Conservation (phyloP, 2,888 invertebrate species). For the Tipula vernalis region DNA sequence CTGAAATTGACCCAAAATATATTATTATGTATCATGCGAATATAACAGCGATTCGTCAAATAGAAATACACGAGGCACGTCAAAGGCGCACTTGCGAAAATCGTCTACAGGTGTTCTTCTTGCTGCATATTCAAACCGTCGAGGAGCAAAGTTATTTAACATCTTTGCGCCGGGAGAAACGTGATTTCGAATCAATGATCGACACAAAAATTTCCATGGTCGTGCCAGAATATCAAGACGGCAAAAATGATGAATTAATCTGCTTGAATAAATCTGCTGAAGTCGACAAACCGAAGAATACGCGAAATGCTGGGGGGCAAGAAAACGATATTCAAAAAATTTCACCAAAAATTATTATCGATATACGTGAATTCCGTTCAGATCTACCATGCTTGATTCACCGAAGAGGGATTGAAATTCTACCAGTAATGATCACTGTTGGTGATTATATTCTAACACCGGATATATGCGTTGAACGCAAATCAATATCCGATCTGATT, state of each 20-base stretch:
- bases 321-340: constrained; percentile 14
- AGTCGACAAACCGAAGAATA: constrained; percentile 29
- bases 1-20: constrained; percentile 59
- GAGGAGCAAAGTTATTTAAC: constrained; percentile 96
- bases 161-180: constrained; percentile 78
- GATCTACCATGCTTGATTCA: constrained; percentile 91
- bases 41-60: constrained; percentile 73
- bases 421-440: constrained; percentile 77
- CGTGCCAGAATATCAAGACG: constrained; percentile 77
- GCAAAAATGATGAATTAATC: constrained; percentile 54
- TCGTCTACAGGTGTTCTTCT: constrained; percentile 65
- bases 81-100: constrained; percentile 37
- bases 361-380: constrained; percentile 95
- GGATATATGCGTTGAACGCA: constrained; percentile 92
- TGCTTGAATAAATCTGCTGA: constrained; percentile 31
- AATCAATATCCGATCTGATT: constrained; percentile 90
- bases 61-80: constrained; percentile 71
- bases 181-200: constrained; percentile 86
- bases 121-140: constrained; percentile 83
- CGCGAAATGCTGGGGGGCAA: constrained; percentile 50
- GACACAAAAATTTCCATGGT: constrained; percentile 84
- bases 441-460: constrained; percentile 97
- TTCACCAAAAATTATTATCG: constrained; percentile 62
- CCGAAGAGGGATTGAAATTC: constrained; percentile 81
- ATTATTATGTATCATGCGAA: constrained; percentile 85